Base-by-base conservation (phyloP, 2,797 vertebrate species). In the Lacerta bilineata region DNA sequence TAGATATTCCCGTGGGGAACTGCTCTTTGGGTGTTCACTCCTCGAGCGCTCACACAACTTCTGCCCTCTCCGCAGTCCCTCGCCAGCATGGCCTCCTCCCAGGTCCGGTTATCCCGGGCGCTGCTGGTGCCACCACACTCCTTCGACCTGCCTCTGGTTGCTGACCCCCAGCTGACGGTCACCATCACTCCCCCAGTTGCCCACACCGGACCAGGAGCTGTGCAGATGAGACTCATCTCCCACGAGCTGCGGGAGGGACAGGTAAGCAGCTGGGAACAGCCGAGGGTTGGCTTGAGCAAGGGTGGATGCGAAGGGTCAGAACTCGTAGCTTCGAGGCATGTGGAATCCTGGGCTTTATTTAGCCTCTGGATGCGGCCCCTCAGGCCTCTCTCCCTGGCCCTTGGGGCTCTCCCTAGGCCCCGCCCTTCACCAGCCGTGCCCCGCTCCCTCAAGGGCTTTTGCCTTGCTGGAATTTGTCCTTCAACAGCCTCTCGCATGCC, bases 171-270 rank as follows among this genome's bases (percentile, higher is more conserved):
- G 46, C 94, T 93, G 61, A 97, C 89, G 0, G 97, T 98, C 71
- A 98, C 97, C 59, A 97, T 99, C 91, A 95, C 97, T 1, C 97
- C 98, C 3, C 98, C 98, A 0, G 96, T 97, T 36, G 97, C 98
- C 0, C 98, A 99, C 96, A 97, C 95, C 0, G 98, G 98, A 43
- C 96, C 95, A 0, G 98, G 96, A 41, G 97, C 98, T 0, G 95
- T 99, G 83, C 97, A 98, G 88, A 97, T 98, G 97, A 98, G 98
- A 87, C 98, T 99, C 87, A 98, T 99, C 94, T 98, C 98, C 20
- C 96, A 97, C 46, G 98, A 98, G 90, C 95, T 99, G 6, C 97
- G 97, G 17, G 98, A 99, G 94, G 98, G 98, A 94, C 98, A 99
- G 98, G 98, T 99, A 96, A 72, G 88, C 50, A 91, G 33, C 55